Percentiles rank a stretch among this genome's conserved stretches.
Evolutionary conservation across 2,797 vertebrate genomes (phyloP).

Genomic region (Spondyliosoma cantharus): DNA sequence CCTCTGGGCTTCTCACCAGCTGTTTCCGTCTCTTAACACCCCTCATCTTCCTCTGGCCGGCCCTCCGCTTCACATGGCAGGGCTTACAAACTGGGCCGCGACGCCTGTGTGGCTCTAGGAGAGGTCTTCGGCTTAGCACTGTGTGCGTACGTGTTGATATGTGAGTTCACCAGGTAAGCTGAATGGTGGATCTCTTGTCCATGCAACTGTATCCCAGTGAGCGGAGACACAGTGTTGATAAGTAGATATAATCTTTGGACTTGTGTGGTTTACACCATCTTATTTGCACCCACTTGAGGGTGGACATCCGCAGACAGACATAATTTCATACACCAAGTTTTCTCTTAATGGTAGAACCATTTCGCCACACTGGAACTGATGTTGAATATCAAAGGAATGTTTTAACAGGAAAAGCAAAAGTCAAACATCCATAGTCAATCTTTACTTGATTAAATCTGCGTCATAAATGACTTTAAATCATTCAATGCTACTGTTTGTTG

Average conservation of each 20-base stretch:
- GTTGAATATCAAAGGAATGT: not conserved
- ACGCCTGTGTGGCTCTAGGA: constrained; percentile 49
- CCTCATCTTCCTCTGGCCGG: constrained; percentile 73
- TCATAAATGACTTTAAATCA: constrained; percentile 26
- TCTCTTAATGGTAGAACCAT: not conserved
- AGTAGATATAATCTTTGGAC: constrained; percentile 44
- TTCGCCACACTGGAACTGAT: not conserved
- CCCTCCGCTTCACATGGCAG: constrained; percentile 67
- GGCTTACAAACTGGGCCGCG: constrained; percentile 53
- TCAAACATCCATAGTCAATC: not conserved
- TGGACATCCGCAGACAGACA: constrained; percentile 8
- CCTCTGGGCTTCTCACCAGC: constrained; percentile 79
- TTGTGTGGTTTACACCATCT: constrained; percentile 4
- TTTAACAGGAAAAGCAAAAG: not conserved
- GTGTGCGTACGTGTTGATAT: constrained; percentile 13
- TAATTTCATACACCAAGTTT: not conserved
- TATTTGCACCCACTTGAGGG: constrained; percentile 44
- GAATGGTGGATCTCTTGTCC: constrained; percentile 20
- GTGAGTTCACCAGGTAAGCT: constrained; percentile 22
- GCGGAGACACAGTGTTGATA: constrained; percentile 31
- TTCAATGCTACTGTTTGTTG: constrained; percentile 29
- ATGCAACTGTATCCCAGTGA: constrained; percentile 18
- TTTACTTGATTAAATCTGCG: not conserved
- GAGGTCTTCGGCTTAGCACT: constrained; percentile 27
- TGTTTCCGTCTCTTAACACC: constrained; percentile 82